Percentiles rank a stretch among this genome's conserved stretches.
phyloP scores from a whole-genome alignment of 2,888 invertebrate species.

The Anarsia innoxiella region DNA sequence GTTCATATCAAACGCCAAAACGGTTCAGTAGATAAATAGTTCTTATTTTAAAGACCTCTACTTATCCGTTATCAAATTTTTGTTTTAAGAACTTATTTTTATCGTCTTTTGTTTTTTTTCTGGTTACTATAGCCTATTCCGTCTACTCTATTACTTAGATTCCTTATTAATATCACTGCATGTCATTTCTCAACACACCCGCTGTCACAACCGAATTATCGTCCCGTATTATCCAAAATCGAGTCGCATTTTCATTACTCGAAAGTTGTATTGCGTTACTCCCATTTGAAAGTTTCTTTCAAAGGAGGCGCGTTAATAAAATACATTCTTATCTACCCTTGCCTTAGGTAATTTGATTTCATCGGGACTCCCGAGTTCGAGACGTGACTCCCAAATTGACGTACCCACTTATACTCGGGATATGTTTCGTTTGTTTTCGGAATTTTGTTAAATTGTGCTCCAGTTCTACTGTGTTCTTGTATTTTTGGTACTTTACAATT shows the following conservation, averaged over 20 bases:
- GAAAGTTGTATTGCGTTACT: conserved; percentile 15
- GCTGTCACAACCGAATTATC: neutral
- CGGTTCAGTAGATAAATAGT: no score
- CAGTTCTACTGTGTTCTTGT: no score
- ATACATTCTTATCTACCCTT: conserved; percentile 19
- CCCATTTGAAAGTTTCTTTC: conserved; percentile 14
- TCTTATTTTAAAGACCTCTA: no score
- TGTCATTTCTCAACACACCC: no score
- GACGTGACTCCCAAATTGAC: conserved; percentile 11
- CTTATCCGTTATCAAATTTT: no score
- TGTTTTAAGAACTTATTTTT: no score
- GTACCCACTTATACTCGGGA: conserved; percentile 1
- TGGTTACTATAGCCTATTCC: no score
- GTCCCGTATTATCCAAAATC: conserved; percentile 4
- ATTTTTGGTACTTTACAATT: no score
- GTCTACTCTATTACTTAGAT: no score
- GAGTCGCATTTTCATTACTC: conserved; percentile 7
- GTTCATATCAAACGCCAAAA: no score
- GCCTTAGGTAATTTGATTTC: conserved; percentile 17
- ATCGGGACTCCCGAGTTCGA: conserved; percentile 7
- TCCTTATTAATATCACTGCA: no score
- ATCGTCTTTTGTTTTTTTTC: no score
- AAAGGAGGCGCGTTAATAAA: conserved; percentile 16
- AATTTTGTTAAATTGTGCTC: conserved; percentile 1
- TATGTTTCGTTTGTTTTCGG: neutral